Conservation (phyloP, 2,797 vertebrate genomes). For the Halcyon badia region DNA sequence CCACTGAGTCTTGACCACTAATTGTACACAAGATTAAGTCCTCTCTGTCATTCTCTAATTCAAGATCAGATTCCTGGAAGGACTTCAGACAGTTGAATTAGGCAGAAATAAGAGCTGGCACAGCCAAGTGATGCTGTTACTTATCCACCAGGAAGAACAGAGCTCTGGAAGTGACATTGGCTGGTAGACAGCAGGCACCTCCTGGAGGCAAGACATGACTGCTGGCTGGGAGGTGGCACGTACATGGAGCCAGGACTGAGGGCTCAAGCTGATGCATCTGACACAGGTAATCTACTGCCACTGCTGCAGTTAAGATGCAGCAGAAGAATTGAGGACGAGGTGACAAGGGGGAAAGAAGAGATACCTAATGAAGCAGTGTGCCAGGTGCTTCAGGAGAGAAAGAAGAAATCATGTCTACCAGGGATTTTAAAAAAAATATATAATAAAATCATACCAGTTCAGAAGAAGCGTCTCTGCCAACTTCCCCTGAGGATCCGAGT, state of each 20-base stretch:
- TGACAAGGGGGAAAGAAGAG: background rate
- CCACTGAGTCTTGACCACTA: background rate
- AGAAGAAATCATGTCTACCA: background rate
- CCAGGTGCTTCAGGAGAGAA: background rate
- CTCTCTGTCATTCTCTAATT: background rate
- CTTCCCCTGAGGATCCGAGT: background rate
- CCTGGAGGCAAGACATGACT: background rate
- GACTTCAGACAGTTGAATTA: constrained; percentile 4
- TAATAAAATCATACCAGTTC: background rate
- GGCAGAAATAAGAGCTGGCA: background rate
- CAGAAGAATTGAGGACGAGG: background rate
- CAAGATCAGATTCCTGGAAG: constrained; percentile 28
- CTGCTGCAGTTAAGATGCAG: background rate
- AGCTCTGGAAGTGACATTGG: background rate
- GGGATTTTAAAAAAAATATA: rapidly evolving
- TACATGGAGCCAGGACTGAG: background rate
- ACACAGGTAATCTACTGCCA: background rate
- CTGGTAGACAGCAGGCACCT: background rate
- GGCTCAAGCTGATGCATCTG: rapidly evolving
- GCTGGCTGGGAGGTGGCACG: background rate
- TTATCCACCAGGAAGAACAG: background rate
- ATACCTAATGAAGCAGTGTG: rapidly evolving
- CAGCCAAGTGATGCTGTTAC: background rate
- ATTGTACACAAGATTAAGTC: constrained; percentile 35
- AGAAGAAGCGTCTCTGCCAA: background rate